Percentiles rank a stretch among this genome's conserved stretches.
These are phyloP conservation scores for Apotomis capreana DNA, from an alignment of 2,888 invertebrate species.

Conservation along the genomic window DNA sequence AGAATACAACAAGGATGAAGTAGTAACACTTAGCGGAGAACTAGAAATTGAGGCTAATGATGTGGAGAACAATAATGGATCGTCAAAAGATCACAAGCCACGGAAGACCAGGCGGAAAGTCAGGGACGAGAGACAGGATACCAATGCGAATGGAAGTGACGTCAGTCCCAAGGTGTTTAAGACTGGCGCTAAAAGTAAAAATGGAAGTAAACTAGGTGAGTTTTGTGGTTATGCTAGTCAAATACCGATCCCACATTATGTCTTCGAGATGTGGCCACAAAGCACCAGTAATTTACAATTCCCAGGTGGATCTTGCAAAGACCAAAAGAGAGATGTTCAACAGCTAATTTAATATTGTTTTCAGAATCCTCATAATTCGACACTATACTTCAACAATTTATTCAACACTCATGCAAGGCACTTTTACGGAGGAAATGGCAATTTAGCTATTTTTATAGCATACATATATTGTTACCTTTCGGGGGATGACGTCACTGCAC, in stretches of 20 bases:
- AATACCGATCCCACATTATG: neutral
- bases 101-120: conserved; percentile 74
- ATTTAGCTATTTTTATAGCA: no score
- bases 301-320: no score
- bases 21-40: conserved; percentile 77
- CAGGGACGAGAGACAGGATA: conserved; percentile 72
- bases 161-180: conserved; percentile 80
- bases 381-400: no score
- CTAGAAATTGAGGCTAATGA: conserved; percentile 79
- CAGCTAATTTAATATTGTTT: no score
- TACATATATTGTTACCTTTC: no score
- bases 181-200: conserved; percentile 65
- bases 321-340: no score
- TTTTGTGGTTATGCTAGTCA: neutral
- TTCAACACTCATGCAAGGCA: no score
- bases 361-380: no score
- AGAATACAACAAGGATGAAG: conserved; percentile 80
- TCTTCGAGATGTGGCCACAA: no score
- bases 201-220: conserved; percentile 64
- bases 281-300: no score
- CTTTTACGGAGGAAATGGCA: no score
- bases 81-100: conserved; percentile 72
- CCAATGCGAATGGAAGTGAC: conserved; percentile 67
- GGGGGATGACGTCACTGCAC: no score
- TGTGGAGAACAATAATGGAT: conserved; percentile 75